These are phyloP conservation scores for Mastomys natalensis DNA, from an alignment of 2,113 vertebrate species.

Conservation along the genomic window DNA sequence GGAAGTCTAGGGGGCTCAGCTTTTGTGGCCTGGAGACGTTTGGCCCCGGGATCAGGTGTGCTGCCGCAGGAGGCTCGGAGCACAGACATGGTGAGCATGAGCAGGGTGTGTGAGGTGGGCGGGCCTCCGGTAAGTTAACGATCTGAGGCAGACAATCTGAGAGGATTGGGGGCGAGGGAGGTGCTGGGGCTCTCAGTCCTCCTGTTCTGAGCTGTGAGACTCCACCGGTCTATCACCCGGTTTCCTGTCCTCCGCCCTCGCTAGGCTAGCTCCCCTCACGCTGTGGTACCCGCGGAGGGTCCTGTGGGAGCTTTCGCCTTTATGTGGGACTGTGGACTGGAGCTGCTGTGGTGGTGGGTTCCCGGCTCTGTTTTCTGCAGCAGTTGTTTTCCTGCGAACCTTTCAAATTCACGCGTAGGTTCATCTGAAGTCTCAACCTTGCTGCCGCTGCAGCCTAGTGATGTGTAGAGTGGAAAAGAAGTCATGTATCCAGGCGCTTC, in stretches of 20 bases:
- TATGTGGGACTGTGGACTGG: background rate
- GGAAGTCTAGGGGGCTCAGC: background rate
- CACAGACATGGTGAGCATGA: background rate
- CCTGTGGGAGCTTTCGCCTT: background rate
- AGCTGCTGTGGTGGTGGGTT: background rate
- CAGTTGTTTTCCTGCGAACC: background rate
- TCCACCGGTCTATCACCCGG: background rate
- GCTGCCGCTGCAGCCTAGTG: background rate
- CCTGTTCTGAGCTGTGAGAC: background rate
- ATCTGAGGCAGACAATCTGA: too few relatives aligned
- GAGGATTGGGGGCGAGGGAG: too few relatives aligned
- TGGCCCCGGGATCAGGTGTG: background rate
- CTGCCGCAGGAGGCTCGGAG: background rate
- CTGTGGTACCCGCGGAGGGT: too few relatives aligned
- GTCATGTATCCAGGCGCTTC: too few relatives aligned
- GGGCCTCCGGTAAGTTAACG: background rate
- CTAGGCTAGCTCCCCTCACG: background rate
- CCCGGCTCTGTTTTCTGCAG: background rate
- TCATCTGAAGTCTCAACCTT: background rate
- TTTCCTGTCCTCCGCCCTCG: background rate
- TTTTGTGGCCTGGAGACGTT: rapidly evolving
- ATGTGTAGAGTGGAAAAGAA: background rate
- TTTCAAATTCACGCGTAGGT: background rate
- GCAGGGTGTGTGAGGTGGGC: background rate
- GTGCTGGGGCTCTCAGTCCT: background rate